Evolutionary conservation across 1,140 invertebrate genomes (phyloP), one percentile per base, ranked within the genome.

Genomic region (Scaptomyza montana): DNA sequence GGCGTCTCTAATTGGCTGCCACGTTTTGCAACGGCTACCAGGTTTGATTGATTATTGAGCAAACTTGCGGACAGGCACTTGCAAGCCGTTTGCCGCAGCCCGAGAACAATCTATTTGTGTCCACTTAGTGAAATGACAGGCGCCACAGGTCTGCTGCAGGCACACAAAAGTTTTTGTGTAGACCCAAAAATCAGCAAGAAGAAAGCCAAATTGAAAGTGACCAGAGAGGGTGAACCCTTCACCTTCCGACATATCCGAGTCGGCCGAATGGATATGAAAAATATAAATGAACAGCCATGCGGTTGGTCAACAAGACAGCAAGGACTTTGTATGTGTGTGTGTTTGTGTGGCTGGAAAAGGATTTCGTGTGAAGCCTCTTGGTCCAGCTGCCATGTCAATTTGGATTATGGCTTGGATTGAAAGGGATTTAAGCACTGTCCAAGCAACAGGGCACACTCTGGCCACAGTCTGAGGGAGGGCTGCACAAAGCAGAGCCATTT

Each of bases 1-100:
- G 39, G 39, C 49, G 33, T 36, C 33, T 73, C 71, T 87, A 86
- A 86, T 86, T 86, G 82, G 78, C 69, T 69, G 50, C 39, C 50
- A 51, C 61, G 54, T 61, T n/a, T 65, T 54, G 49, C 47, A 33
- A 64, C 51, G 51, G 51, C 13, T 56, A 36, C 45, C 68, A 61
- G 69, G 77, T 80, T 91, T 91, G 89, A 91, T 91, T 91, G 89
- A 91, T 91, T 91, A 91, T 91, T 77, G 74, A 69, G 82, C 77
- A 71, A 89, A 91, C 74, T 78, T 91, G 89, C 72, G 85, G 89
- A 91, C 89, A 91, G 89, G 75, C 76, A 57, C 54, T 60, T 39
- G 45, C 49, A 33, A 45, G 45, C 45, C 21, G 12, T 12, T 50
- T 21, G 50, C 66, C 53, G 53, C 33, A 39, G 45, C 45, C 16